These are phyloP conservation scores for Drosophila pseudoobscura DNA, from an alignment of 1,140 invertebrate species.

Conservation along the genomic window DNA sequence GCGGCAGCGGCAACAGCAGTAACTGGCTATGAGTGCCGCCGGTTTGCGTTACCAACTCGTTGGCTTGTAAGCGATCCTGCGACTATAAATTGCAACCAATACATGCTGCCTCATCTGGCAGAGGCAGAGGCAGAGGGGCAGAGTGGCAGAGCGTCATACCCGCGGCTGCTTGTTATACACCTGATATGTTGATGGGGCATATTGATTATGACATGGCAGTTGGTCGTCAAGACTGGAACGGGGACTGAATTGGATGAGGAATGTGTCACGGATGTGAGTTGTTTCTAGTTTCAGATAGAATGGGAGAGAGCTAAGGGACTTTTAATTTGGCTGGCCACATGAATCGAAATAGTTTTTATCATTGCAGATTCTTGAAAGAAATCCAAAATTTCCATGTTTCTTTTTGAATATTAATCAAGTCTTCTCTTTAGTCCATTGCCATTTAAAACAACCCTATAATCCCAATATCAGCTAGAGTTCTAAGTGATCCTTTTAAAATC, in stretches of 20 bases:
- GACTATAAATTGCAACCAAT: slow-evolving; percentile 79
- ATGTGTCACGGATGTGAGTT: too few relatives aligned
- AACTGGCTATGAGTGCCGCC: slow-evolving; percentile 59
- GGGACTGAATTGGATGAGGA: background rate
- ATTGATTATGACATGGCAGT: slow-evolving; percentile 40
- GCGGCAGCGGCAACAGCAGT: slow-evolving; percentile 17
- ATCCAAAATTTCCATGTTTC: too few relatives aligned
- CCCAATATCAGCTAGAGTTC: too few relatives aligned
- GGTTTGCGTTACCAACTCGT: slow-evolving; percentile 77
- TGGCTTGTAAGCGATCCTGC: slow-evolving; percentile 78
- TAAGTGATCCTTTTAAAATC: too few relatives aligned
- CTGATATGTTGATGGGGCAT: slow-evolving; percentile 41
- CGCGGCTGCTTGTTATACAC: slow-evolving; percentile 77
- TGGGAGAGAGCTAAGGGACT: too few relatives aligned
- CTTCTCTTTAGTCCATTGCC: too few relatives aligned
- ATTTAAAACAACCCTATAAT: too few relatives aligned
- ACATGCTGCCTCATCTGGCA: slow-evolving; percentile 10
- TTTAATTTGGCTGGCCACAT: too few relatives aligned
- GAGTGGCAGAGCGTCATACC: slow-evolving; percentile 39
- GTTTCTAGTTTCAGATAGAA: too few relatives aligned
- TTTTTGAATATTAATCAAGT: too few relatives aligned
- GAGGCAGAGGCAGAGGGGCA: slow-evolving; percentile 7
- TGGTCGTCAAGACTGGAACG: slow-evolving; percentile 17
- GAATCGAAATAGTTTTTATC: too few relatives aligned
- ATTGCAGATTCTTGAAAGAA: too few relatives aligned